Conservation (phyloP, 2,888 invertebrate genomes). For the Zhuqinia jingwanae region DNA sequence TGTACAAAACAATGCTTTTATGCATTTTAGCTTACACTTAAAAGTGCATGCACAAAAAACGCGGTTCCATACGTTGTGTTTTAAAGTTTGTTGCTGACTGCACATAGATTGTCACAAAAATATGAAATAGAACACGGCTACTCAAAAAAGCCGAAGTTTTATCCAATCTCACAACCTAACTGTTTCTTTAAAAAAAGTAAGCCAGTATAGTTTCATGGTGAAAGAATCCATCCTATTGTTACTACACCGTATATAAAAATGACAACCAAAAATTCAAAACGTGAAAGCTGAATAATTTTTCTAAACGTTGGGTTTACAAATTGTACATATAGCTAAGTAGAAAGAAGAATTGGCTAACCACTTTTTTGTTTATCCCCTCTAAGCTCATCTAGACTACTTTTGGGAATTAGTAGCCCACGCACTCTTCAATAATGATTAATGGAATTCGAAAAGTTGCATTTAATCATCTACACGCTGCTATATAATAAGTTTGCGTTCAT, state of each 20-base stretch:
- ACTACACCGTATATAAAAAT: no score
- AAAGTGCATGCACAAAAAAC: no score
- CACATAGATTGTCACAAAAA: neutral
- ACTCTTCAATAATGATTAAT: neutral
- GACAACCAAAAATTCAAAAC: neutral
- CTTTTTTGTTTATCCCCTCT: neutral
- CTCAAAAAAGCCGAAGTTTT: no score
- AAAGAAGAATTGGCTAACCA: constrained; percentile 20
- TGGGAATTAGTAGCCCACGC: neutral
- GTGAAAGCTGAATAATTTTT: neutral
- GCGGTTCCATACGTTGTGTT: no score
- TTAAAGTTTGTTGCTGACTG: no score
- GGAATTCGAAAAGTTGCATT: constrained; percentile 24
- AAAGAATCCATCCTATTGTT: no score
- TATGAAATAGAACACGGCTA: neutral
- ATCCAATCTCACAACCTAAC: no score
- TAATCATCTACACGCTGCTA: neutral
- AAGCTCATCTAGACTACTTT: constrained; percentile 61
- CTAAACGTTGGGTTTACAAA: no score
- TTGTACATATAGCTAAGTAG: neutral
- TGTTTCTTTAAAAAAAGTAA: no score
- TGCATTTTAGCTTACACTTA: no score
- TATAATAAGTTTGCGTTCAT: neutral
- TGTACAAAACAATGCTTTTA: no score
- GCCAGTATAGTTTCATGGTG: no score